Evolutionary conservation across 1,140 invertebrate genomes (phyloP).

Genomic region (Tetragnatha versicolor): DNA sequence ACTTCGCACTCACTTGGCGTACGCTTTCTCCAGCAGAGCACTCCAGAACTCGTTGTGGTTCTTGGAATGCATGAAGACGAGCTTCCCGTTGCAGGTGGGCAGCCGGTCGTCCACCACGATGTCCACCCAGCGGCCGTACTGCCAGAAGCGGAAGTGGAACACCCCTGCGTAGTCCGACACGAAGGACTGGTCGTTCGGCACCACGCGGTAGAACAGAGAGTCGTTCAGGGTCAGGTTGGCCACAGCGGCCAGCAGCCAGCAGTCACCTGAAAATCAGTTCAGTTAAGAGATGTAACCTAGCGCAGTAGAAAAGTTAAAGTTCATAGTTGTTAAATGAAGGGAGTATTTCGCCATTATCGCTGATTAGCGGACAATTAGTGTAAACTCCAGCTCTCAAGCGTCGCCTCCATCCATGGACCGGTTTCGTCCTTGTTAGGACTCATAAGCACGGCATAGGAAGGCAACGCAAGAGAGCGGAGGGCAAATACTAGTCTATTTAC

Average conservation of each 20-base stretch:
- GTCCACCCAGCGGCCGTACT: constrained; percentile 86
- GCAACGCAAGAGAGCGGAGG: too few species aligned
- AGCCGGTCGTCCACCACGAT: constrained; percentile 94
- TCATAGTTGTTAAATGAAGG: too few species aligned
- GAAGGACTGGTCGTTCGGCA: constrained; percentile 94
- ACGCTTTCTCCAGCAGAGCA: constrained; percentile 96
- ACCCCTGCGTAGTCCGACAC: constrained; percentile 86
- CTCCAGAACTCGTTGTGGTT: constrained; percentile 96
- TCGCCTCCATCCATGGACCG: too few species aligned
- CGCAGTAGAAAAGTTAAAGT: not conserved
- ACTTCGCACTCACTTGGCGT: constrained; percentile 81
- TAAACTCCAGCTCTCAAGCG: too few species aligned
- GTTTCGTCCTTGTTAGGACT: too few species aligned
- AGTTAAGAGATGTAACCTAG: not conserved
- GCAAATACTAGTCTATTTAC: too few species aligned
- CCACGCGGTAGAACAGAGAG: constrained; percentile 89
- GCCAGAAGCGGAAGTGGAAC: constrained; percentile 96
- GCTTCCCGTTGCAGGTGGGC: constrained; percentile 85
- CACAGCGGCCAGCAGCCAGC: constrained; percentile 95
- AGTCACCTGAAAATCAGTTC: constrained; percentile 78
- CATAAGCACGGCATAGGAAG: too few species aligned
- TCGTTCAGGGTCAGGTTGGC: constrained; percentile 92
- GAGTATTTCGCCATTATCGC: too few species aligned
- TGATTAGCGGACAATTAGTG: too few species aligned
- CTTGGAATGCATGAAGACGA: constrained; percentile 92